Conservation (phyloP, 2,888 invertebrate species). For the Melinaea menophilus region DNA sequence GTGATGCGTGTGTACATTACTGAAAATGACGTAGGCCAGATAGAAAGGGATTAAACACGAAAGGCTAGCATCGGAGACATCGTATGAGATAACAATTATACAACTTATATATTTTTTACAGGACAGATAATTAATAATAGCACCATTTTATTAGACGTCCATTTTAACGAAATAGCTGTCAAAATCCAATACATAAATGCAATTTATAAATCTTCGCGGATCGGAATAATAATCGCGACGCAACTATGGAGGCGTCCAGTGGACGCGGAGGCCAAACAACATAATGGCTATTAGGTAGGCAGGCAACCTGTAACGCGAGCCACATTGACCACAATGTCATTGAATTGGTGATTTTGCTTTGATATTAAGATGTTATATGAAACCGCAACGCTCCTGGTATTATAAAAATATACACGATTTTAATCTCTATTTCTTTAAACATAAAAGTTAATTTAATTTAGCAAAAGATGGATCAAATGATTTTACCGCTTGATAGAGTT, state of each 20-base stretch:
- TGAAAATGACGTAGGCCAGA: constrained; percentile 63
- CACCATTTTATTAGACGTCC: no score
- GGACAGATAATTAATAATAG: no score
- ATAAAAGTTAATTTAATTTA: no score
- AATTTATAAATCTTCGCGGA: no score
- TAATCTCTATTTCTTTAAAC: background rate
- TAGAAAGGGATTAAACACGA: constrained; percentile 36
- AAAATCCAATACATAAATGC: no score
- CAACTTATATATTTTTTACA: background rate
- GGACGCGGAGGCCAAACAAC: constrained; percentile 15
- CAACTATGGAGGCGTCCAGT: constrained; percentile 10
- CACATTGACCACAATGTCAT: constrained; percentile 41
- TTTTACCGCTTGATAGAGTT: no score
- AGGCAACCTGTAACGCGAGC: constrained; percentile 39
- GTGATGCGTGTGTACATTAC: constrained; percentile 57
- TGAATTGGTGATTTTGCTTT: constrained; percentile 23
- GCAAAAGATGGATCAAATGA: no score
- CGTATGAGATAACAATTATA: constrained; percentile 1
- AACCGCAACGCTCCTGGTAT: constrained; percentile 11
- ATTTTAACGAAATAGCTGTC: no score
- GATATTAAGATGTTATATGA: constrained; percentile 24
- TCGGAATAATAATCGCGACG: no score
- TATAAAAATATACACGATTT: background rate
- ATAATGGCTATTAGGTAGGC: constrained; percentile 13
- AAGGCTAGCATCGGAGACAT: constrained; percentile 9